phyloP scores from a whole-genome alignment of 2,888 invertebrate species.

The Meghimatium bilineatum region DNA sequence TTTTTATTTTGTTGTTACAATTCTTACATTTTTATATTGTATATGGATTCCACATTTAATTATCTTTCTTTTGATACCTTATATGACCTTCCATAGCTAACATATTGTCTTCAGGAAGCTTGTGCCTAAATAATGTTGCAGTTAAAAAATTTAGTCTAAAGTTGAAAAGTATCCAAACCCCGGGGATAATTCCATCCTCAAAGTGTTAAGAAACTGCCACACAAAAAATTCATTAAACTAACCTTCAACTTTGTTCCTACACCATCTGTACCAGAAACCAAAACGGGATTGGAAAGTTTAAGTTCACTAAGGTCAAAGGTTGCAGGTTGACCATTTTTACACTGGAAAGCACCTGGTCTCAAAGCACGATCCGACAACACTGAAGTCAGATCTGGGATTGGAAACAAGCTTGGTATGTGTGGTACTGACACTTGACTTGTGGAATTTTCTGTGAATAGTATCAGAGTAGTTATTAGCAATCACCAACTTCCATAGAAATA shows the following conservation, averaged over 20 bases:
- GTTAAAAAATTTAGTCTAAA: no score
- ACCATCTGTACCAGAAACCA: conserved; percentile 96
- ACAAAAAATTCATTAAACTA: background rate
- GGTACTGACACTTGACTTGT: background rate
- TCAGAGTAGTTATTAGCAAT: background rate
- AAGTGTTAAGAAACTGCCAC: no score
- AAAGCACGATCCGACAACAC: conserved; percentile 19
- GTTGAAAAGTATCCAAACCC: no score
- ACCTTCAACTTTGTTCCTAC: conserved; percentile 98
- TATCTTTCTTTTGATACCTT: no score
- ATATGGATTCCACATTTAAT: no score
- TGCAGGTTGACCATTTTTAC: conserved; percentile 26
- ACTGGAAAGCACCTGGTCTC: conserved; percentile 10
- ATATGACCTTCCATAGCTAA: no score
- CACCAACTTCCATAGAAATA: background rate
- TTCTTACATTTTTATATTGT: no score
- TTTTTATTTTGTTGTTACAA: no score
- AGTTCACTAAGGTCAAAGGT: conserved; percentile 40
- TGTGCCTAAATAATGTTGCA: no score
- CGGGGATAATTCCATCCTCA: no score
- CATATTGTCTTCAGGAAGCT: no score
- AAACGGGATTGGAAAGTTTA: conserved; percentile 83
- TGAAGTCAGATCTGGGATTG: conserved; percentile 22
- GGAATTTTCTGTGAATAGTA: background rate
- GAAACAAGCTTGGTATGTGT: conserved; percentile 20